A percentile compares a stretch with the other conserved stretches of the same genome.
phyloP scores from a whole-genome alignment of 2,888 invertebrate genomes.

The Raillietiella orientalis region DNA sequence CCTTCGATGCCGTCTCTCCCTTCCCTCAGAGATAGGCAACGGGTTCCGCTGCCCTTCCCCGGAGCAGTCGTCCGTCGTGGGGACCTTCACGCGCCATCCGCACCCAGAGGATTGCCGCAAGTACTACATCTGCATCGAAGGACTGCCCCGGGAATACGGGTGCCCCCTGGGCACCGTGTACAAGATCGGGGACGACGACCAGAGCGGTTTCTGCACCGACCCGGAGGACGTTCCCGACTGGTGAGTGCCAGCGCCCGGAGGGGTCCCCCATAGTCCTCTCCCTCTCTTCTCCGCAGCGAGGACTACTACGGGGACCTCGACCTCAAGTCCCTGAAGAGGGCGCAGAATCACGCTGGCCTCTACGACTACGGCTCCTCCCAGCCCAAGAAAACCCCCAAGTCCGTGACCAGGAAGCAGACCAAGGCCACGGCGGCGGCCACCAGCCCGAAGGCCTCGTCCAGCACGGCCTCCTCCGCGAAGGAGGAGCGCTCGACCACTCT shows the following conservation, averaged over 20 bases:
- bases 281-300: neutral
- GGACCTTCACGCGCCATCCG: constrained; percentile 76
- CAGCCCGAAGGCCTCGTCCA: too few species aligned
- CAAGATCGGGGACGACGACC: constrained; percentile 67
- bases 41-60: too few species aligned
- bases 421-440: too few species aligned
- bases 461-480: too few species aligned
- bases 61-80: constrained; percentile 37
- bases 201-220: constrained; percentile 71
- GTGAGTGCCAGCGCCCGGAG: neutral
- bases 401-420: too few species aligned
- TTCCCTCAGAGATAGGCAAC: neutral
- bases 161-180: constrained; percentile 85
- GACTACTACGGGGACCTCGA: constrained; percentile 3
- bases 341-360: neutral
- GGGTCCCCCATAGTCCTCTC: too few species aligned
- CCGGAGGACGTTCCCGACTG: constrained; percentile 87
- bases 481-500: too few species aligned
- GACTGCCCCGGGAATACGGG: constrained; percentile 66
- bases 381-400: too few species aligned
- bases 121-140: constrained; percentile 76
- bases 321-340: constrained; percentile 3
- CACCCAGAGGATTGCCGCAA: constrained; percentile 53
- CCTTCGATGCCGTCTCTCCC: neutral
- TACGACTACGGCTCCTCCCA: constrained; percentile 1